These are phyloP conservation scores for Halcyon leucocephala DNA, from an alignment of 2,797 vertebrate genomes.

Conservation along the genomic window DNA sequence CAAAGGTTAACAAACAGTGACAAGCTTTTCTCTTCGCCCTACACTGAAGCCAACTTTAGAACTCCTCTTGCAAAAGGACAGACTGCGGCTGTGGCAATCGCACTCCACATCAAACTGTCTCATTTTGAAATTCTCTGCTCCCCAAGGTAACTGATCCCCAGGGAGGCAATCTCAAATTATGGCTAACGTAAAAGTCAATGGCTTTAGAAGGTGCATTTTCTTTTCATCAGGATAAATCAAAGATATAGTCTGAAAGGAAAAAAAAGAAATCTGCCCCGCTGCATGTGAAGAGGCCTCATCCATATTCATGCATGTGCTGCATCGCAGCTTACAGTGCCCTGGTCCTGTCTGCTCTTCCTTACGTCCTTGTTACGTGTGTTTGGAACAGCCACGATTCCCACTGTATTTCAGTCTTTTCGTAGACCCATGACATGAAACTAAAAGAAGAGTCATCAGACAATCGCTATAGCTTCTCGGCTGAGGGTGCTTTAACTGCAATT, in stretches of 20 bases:
- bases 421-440: neutral
- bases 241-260: neutral
- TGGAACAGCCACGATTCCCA: neutral
- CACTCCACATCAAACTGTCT: neutral
- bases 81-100: neutral
- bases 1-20: neutral
- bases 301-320: neutral
- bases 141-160: neutral
- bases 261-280: neutral
- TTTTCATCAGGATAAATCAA: constrained; percentile 8
- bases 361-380: rapidly evolving
- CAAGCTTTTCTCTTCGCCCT: neutral
- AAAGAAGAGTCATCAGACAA: neutral
- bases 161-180: neutral
- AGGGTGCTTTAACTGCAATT: neutral
- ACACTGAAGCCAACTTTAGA: neutral
- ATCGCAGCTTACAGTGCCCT: neutral
- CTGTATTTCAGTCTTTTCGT: neutral
- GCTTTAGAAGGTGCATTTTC: neutral
- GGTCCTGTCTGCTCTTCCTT: neutral
- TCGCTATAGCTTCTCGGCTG: neutral
- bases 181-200: neutral
- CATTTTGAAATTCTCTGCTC: neutral
- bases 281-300: neutral
- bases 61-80: neutral